phyloP scores from a whole-genome alignment of 2,113 vertebrate species.

The Propithecus coquereli region DNA sequence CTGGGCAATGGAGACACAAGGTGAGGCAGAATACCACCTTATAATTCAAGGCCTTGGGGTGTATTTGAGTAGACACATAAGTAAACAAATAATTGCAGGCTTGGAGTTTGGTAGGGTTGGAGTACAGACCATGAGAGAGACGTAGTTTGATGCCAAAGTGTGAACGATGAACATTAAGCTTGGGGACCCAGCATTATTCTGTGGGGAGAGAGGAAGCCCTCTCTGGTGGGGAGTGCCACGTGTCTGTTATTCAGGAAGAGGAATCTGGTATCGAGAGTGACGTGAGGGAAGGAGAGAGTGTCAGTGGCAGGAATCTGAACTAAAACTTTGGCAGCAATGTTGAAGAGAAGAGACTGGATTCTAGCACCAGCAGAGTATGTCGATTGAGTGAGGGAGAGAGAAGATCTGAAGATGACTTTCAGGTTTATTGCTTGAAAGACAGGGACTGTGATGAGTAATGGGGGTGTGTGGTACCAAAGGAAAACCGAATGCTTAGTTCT shows the following conservation, averaged over 20 bases:
- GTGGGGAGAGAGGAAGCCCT: background rate
- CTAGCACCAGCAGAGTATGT: background rate
- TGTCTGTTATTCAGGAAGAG: background rate
- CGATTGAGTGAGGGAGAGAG: background rate
- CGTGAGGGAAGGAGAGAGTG: background rate
- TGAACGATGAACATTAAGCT: background rate
- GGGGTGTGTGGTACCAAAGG: background rate
- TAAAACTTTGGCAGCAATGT: background rate
- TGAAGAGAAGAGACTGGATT: background rate
- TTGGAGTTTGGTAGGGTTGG: background rate
- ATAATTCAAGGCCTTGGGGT: background rate
- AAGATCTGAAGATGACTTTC: background rate
- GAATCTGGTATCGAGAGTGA: background rate
- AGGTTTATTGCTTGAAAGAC: background rate
- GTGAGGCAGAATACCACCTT: background rate
- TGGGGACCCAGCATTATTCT: background rate
- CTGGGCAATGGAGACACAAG: background rate
- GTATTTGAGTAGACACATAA: background rate
- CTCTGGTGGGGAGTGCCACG: background rate
- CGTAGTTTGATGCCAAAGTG: background rate
- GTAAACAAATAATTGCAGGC: background rate
- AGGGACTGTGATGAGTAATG: background rate
- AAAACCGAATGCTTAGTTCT: background rate
- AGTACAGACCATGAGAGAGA: background rate
- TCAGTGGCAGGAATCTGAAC: background rate